Conservation (phyloP, 2,888 invertebrate genomes). For the Ophraella communa region DNA sequence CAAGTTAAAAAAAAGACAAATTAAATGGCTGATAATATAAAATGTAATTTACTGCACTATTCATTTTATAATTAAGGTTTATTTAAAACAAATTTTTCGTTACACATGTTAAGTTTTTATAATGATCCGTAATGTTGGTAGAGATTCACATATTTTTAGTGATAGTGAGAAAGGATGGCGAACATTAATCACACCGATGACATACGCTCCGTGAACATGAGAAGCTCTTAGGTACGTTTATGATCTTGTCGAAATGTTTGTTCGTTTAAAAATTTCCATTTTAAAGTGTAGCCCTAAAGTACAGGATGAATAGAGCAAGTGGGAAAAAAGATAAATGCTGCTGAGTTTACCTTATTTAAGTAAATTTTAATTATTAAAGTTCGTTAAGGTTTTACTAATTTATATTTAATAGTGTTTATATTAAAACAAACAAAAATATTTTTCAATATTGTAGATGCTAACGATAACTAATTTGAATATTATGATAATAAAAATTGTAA, state of each 20-base stretch:
- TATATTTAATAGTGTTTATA: too few species aligned
- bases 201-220: neutral
- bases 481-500: too few species aligned
- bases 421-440: too few species aligned
- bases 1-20: too few species aligned
- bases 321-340: too few species aligned
- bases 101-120: neutral
- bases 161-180: neutral
- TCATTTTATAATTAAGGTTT: neutral
- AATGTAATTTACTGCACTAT: neutral
- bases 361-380: too few species aligned
- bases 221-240: neutral
- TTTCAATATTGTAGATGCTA: too few species aligned
- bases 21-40: neutral
- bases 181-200: neutral
- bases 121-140: neutral
- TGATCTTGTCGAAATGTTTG: neutral
- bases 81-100: neutral
- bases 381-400: too few species aligned
- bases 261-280: neutral
- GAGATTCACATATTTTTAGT: conserved; percentile 3
- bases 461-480: too few species aligned
- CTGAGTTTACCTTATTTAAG: too few species aligned
- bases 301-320: too few species aligned
- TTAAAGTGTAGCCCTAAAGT: neutral